Evolutionary conservation across 2,113 vertebrate species (phyloP).

Genomic region (Callionymus lyra): DNA sequence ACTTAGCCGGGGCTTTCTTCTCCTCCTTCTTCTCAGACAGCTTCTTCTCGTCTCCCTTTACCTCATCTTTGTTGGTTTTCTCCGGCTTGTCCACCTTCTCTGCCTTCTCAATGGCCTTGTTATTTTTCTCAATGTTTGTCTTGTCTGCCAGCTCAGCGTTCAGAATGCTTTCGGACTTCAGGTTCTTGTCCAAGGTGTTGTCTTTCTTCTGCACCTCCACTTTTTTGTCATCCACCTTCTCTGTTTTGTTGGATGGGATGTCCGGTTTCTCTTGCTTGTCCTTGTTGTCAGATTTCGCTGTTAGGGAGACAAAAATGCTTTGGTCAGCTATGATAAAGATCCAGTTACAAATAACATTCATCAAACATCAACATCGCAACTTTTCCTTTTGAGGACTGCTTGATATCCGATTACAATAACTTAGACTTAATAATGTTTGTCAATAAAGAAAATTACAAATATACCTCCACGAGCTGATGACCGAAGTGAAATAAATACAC

Average conservation of each 20-base stretch:
- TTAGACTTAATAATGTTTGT: too few species aligned
- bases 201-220: slow-evolving; percentile 53
- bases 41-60: slow-evolving; percentile 59
- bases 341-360: too few species aligned
- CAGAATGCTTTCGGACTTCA: slow-evolving; percentile 50
- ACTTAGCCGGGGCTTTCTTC: slow-evolving; percentile 52
- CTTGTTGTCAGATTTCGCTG: slow-evolving; percentile 64
- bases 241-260: slow-evolving; percentile 24
- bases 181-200: slow-evolving; percentile 39
- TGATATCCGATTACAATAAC: too few species aligned
- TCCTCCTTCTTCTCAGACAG: slow-evolving; percentile 49
- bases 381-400: neutral
- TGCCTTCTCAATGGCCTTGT: slow-evolving; percentile 44
- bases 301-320: neutral
- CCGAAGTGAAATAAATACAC: too few species aligned
- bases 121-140: slow-evolving; percentile 42
- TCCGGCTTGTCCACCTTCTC: slow-evolving; percentile 61
- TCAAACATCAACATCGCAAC: neutral
- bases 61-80: slow-evolving; percentile 61
- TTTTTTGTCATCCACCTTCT: slow-evolving; percentile 44
- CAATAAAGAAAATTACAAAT: too few species aligned
- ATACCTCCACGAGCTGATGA: too few species aligned
- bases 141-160: slow-evolving; percentile 54
- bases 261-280: slow-evolving; percentile 55
- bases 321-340: too few species aligned